Percentiles rank a stretch among this genome's conserved stretches.
Conservation (phyloP, 2,797 vertebrate species). For the Malurus splendens region DNA sequence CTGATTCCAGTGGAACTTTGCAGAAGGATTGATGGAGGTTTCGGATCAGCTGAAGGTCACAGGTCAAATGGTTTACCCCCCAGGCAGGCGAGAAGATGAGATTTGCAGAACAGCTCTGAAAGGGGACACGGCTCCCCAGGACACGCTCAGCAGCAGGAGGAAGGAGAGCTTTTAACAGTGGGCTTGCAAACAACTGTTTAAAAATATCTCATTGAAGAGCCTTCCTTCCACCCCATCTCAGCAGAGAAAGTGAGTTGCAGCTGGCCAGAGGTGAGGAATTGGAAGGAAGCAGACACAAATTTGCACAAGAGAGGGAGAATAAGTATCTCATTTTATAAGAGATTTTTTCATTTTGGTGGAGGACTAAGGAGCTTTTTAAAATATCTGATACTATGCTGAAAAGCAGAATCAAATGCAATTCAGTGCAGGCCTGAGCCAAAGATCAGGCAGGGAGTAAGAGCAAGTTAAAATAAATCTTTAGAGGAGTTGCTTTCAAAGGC, state of each 20-base stretch:
- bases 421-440: not conserved
- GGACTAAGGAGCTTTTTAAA: fast-evolving
- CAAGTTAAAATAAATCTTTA: not conserved
- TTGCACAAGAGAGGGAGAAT: not conserved
- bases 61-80: conserved; percentile 81
- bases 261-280: not conserved
- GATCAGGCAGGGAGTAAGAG: not conserved
- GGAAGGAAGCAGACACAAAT: not conserved
- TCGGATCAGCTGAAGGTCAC: conserved; percentile 63
- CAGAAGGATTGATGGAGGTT: conserved; percentile 65
- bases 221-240: not conserved
- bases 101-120: conserved; percentile 70
- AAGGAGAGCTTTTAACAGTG: not conserved
- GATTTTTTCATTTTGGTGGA: not conserved
- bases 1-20: conserved; percentile 62
- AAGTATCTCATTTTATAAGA: not conserved
- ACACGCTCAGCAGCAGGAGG: not conserved
- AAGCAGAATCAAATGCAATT: not conserved
- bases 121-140: not conserved
- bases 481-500: not conserved
- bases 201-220: not conserved
- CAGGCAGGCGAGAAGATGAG: conserved; percentile 76
- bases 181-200: not conserved
- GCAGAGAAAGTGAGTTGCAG: not conserved
- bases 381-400: not conserved